These are phyloP conservation scores for Philotrypesis tridentata DNA, from an alignment of 1,140 invertebrate genomes.

Conservation along the genomic window DNA sequence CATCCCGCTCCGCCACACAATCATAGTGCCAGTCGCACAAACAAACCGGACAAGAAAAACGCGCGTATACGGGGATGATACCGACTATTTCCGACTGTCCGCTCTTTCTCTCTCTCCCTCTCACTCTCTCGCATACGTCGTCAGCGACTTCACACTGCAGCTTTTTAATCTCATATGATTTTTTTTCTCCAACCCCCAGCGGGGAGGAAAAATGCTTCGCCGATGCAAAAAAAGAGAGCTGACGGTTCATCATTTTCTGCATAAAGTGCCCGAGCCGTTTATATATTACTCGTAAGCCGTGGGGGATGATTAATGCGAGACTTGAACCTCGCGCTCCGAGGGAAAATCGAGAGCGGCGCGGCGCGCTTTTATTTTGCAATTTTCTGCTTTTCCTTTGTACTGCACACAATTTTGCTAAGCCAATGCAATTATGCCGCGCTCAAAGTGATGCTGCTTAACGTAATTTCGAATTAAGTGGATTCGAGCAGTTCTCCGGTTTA, in stretches of 20 bases:
- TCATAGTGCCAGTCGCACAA: slow-evolving; percentile 3
- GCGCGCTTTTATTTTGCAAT: neutral
- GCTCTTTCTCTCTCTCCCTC: too few relatives aligned
- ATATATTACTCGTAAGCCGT: neutral
- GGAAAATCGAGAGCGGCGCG: neutral
- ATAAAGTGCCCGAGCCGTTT: neutral
- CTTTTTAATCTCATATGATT: slow-evolving; percentile 1
- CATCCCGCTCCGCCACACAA: slow-evolving; percentile 22
- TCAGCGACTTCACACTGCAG: neutral
- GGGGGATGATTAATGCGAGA: neutral
- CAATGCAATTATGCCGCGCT: neutral
- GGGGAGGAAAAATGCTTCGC: neutral
- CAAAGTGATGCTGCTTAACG: neutral
- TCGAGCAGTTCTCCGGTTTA: neutral
- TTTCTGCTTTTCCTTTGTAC: slow-evolving; percentile 2
- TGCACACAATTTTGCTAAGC: neutral
- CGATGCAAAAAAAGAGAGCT: neutral
- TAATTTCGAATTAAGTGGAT: neutral
- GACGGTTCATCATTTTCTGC: neutral
- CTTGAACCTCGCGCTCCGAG: neutral
- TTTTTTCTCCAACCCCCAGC: neutral
- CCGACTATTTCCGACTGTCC: neutral
- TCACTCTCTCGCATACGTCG: neutral
- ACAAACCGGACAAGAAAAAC: slow-evolving; percentile 20
- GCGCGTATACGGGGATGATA: neutral